These are phyloP conservation scores for Cyanoderma ruficeps DNA, from an alignment of 2,113 vertebrate genomes.

Conservation along the genomic window DNA sequence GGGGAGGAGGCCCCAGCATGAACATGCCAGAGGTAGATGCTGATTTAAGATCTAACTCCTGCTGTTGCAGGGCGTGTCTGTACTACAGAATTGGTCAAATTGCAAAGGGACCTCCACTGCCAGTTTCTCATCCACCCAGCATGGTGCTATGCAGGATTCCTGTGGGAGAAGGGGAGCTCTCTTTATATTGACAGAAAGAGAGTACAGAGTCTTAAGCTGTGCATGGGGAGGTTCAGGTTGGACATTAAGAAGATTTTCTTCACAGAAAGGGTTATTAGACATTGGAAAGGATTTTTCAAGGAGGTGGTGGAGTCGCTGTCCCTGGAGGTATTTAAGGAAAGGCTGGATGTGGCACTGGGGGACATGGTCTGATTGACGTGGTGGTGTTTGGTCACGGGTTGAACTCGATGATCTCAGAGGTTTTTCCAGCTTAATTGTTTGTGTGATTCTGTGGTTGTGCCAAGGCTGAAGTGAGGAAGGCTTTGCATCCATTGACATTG, in stretches of 20 bases:
- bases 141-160: fast-evolving
- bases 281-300: background rate
- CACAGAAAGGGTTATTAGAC: background rate
- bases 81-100: background rate
- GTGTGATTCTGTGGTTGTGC: background rate
- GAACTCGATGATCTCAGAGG: background rate
- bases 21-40: background rate
- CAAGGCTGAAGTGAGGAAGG: background rate
- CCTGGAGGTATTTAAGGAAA: background rate
- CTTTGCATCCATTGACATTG: background rate
- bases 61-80: background rate
- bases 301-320: background rate
- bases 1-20: background rate
- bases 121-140: background rate
- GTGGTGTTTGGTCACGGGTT: fast-evolving
- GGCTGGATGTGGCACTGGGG: background rate
- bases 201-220: background rate
- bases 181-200: background rate
- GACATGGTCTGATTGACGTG: fast-evolving
- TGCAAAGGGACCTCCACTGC: background rate
- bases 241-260: background rate
- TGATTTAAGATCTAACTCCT: background rate
- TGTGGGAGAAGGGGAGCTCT: background rate
- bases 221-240: background rate
- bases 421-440: background rate